Evolutionary conservation across 2,113 vertebrate species (phyloP).

Genomic region (Numenius arquata): DNA sequence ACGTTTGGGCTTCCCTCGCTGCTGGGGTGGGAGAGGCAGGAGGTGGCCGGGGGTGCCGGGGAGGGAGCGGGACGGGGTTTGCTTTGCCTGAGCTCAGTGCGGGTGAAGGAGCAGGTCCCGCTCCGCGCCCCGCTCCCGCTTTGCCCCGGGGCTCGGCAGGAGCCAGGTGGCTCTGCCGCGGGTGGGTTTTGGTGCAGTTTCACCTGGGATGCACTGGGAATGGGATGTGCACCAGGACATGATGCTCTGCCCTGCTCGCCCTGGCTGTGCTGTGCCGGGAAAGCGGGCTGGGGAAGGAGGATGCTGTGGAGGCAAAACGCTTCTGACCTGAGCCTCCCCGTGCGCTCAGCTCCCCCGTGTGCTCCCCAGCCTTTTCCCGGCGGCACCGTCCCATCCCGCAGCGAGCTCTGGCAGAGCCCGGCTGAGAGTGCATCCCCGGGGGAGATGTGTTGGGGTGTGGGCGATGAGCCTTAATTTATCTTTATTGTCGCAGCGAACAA

Average conservation of each 20-base stretch:
- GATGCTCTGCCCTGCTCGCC: background rate
- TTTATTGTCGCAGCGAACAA: background rate
- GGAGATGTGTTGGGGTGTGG: accelerated
- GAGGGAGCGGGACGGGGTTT: background rate
- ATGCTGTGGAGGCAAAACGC: background rate
- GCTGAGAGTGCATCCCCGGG: accelerated
- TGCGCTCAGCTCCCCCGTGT: background rate
- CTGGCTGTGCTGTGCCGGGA: background rate
- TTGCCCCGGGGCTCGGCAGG: background rate
- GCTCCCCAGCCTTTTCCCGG: background rate
- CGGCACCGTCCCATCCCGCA: background rate
- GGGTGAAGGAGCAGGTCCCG: background rate
- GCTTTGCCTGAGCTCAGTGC: background rate
- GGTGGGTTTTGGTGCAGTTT: background rate
- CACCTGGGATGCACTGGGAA: background rate
- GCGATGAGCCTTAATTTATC: background rate
- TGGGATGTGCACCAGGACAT: accelerated
- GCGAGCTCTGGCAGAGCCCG: background rate
- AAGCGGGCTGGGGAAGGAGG: background rate
- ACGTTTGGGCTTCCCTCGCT: background rate
- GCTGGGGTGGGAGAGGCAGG: background rate
- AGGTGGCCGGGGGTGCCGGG: background rate
- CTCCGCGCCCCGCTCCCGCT: accelerated
- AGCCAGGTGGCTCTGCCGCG: background rate
- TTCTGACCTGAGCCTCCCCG: background rate